These are phyloP conservation scores for Monodelphis domestica DNA, from an alignment of 2,797 vertebrate species.

Conservation along the genomic window DNA sequence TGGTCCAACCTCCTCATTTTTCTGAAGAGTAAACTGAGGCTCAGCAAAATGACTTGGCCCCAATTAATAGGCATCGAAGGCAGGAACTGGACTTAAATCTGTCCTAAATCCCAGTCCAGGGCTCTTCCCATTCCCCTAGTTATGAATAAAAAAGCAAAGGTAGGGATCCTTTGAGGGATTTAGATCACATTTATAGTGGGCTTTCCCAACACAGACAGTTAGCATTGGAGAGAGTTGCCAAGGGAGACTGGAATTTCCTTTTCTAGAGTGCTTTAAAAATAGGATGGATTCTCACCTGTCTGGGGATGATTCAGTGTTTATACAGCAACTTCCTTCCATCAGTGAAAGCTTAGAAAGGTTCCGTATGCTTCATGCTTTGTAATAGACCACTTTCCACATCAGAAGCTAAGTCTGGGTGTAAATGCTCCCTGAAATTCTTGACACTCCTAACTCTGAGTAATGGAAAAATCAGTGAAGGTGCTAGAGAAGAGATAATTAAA, in stretches of 20 bases:
- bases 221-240: not conserved
- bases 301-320: slow-evolving; percentile 6
- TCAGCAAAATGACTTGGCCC: not conserved
- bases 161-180: not conserved
- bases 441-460: not conserved
- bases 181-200: not conserved
- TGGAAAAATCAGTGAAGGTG: not conserved
- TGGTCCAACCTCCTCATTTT: not conserved
- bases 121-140: not conserved
- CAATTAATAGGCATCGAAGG: not conserved
- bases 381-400: not conserved
- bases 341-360: slow-evolving; percentile 9
- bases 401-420: slow-evolving; percentile 9
- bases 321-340: slow-evolving; percentile 19
- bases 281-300: slow-evolving; percentile 9
- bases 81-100: not conserved
- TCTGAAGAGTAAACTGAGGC: not conserved
- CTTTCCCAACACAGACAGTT: not conserved
- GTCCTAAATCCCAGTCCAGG: not conserved
- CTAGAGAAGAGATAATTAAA: not conserved
- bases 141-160: not conserved
- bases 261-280: slow-evolving; percentile 9
- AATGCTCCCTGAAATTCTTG: not conserved
- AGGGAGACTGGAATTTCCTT: not conserved
- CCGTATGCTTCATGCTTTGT: not conserved